phyloP scores from a whole-genome alignment of 2,113 vertebrate genomes.

The Glaucomys volans region DNA sequence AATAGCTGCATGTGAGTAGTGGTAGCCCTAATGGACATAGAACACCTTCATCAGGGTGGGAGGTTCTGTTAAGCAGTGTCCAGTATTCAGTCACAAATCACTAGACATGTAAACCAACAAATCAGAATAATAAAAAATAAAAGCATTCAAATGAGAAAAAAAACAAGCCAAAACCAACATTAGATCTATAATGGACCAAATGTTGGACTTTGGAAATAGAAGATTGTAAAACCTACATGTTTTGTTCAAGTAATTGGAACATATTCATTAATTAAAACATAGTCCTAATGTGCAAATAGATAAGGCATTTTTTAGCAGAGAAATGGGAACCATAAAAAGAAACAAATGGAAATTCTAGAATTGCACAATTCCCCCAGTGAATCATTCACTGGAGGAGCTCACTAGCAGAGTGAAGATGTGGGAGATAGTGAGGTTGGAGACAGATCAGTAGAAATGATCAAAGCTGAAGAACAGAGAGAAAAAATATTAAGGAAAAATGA shows the following conservation, averaged over 20 bases:
- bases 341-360: conserved; percentile 22
- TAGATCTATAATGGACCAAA: background rate
- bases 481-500: background rate
- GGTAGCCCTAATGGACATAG: background rate
- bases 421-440: background rate
- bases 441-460: conserved; percentile 5
- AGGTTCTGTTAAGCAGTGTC: background rate
- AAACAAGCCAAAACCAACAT: too few species aligned
- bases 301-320: background rate
- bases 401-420: background rate
- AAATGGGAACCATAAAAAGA: background rate
- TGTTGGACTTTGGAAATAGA: background rate
- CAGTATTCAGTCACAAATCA: background rate
- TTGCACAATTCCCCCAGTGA: background rate
- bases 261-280: background rate
- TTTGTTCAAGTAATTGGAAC: conserved; percentile 10
- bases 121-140: background rate
- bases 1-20: background rate
- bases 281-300: background rate
- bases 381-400: background rate
- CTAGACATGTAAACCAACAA: background rate
- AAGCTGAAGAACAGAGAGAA: background rate
- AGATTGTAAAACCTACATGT: background rate
- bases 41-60: background rate
- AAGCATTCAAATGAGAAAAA: background rate